These are phyloP conservation scores for Hippopotamyrus pictus DNA, from an alignment of 2,797 vertebrate species.

Conservation along the genomic window DNA sequence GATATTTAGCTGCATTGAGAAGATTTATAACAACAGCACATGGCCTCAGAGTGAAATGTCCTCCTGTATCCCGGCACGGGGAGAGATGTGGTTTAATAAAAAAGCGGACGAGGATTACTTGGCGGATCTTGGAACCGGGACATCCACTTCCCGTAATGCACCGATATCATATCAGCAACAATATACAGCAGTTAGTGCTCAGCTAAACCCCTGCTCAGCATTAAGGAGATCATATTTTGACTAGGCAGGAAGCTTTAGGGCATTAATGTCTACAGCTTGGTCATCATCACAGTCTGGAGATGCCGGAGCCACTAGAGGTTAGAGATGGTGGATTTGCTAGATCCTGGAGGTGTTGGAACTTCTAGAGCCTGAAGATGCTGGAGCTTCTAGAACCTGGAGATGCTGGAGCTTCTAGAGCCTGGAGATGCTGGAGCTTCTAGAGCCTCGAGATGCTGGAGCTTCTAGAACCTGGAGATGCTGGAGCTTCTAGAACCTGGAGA, in stretches of 20 bases:
- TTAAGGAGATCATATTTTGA: slow-evolving; percentile 7
- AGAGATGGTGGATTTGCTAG: not conserved
- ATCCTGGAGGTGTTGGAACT: not conserved
- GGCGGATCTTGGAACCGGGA: not conserved
- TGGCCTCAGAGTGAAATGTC: not conserved
- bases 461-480: not conserved
- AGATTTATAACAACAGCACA: not conserved
- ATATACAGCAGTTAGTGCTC: not conserved
- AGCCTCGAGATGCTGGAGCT: not conserved
- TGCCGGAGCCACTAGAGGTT: not conserved
- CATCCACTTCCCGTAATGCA: not conserved
- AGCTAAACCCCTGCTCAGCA: not conserved
- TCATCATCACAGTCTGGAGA: not conserved
- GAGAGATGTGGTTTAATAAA: not conserved
- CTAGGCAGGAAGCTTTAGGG: not conserved
- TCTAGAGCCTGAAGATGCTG: no score
- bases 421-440: not conserved
- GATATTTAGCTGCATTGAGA: not conserved
- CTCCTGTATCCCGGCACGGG: not conserved
- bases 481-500: not conserved
- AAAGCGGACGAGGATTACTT: not conserved
- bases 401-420: not conserved
- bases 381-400: not conserved
- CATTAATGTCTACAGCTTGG: not conserved
- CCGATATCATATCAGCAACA: not conserved